A percentile compares a stretch with the other conserved stretches of the same genome.
Conservation (phyloP, 2,888 invertebrate genomes). For the Suillia variegata region DNA sequence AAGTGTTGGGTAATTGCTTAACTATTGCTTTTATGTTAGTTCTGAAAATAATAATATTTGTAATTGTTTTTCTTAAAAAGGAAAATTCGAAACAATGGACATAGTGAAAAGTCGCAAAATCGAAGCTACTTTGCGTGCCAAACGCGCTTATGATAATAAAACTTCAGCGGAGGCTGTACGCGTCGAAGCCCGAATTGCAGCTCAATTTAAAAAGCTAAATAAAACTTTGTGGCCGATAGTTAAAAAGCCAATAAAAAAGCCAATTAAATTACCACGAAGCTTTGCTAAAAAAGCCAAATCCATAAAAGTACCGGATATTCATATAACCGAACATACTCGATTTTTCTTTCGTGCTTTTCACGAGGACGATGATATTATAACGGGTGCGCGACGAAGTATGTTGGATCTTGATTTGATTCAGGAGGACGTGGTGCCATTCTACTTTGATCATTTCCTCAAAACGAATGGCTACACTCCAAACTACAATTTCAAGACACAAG, state of each 20-base stretch:
- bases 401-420: slow-evolving; percentile 45
- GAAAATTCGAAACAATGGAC: slow-evolving; percentile 50
- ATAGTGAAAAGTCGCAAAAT: slow-evolving; percentile 32
- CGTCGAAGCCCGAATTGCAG: no score
- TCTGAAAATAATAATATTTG: no score
- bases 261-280: slow-evolving; percentile 37
- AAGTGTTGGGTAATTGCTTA: slow-evolving; percentile 42
- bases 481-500: slow-evolving; percentile 56
- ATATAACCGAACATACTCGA: slow-evolving; percentile 47
- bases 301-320: not conserved
- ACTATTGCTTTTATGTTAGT: no score
- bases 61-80: no score
- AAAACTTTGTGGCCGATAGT: no score
- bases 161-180: no score
- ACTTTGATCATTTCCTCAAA: slow-evolving; percentile 58
- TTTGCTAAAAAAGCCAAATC: slow-evolving; percentile 43
- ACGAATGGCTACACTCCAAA: slow-evolving; percentile 57
- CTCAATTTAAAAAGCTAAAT: no score
- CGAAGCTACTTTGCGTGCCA: slow-evolving; percentile 47
- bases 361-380: slow-evolving; percentile 40
- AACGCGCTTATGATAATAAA: no score
- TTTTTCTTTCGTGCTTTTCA: slow-evolving; percentile 55
- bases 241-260: no score
- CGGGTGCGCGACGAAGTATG: slow-evolving; percentile 41
- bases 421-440: slow-evolving; percentile 57